Percentiles rank a stretch among this genome's conserved stretches.
These are phyloP conservation scores for Heteropelma amictum DNA, from an alignment of 2,888 invertebrate genomes.

Conservation along the genomic window DNA sequence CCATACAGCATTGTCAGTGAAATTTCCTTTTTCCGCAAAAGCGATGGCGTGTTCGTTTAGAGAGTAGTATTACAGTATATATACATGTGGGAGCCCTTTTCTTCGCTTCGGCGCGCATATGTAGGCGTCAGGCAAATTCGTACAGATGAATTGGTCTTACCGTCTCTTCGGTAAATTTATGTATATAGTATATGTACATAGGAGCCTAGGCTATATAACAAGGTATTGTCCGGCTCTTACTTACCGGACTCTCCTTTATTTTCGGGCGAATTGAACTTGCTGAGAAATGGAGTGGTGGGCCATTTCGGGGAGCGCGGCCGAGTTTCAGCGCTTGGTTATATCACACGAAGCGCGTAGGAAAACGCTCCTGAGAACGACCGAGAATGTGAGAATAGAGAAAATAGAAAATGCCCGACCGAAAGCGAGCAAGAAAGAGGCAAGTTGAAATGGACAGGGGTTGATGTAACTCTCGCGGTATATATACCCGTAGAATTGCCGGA, in stretches of 20 bases:
- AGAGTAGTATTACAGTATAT: background rate
- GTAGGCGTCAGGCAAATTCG: conserved; percentile 60
- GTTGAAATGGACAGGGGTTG: conserved; percentile 31
- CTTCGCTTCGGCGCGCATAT: background rate
- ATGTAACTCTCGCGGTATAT: conserved; percentile 7
- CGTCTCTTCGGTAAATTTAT: background rate
- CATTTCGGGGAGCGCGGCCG: conserved; percentile 19
- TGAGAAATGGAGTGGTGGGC: conserved; percentile 70
- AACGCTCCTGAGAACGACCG: background rate
- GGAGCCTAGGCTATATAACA: background rate
- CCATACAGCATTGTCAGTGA: background rate
- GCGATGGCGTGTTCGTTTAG: background rate
- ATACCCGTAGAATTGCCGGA: background rate
- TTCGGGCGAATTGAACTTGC: conserved; percentile 71
- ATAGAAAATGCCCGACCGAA: conserved; percentile 33
- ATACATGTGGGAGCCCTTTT: background rate
- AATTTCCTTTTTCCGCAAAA: background rate
- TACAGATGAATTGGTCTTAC: conserved; percentile 60
- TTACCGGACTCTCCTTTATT: conserved; percentile 57
- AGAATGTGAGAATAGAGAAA: conserved; percentile 19
- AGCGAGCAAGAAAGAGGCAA: conserved; percentile 24
- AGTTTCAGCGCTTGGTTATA: conserved; percentile 35
- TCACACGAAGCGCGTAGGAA: conserved; percentile 8
- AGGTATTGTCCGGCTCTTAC: conserved; percentile 11
- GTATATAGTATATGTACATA: background rate